Percentiles rank a stretch among this genome's conserved stretches.
These are phyloP conservation scores for Chaetoderma sp. DNA, from an alignment of 2,888 invertebrate species.

Conservation along the genomic window DNA sequence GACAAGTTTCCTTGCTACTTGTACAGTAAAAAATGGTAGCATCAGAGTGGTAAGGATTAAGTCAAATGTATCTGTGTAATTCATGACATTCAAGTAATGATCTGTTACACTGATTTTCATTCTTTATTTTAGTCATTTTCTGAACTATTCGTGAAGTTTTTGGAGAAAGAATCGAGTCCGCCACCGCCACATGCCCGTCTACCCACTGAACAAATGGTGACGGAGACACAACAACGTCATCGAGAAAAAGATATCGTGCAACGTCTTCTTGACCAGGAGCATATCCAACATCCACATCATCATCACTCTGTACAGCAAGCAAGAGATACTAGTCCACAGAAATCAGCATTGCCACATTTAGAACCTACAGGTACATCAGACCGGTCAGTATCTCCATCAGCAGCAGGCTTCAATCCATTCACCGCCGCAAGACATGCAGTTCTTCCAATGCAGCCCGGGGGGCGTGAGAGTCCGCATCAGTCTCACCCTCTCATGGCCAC, in stretches of 20 bases:
- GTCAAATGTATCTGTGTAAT: too few species aligned
- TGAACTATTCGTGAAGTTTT: conserved; percentile 82
- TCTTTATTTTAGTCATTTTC: conserved; percentile 74
- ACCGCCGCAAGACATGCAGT: conserved; percentile 61
- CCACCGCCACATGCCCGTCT: conserved; percentile 61
- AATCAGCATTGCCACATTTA: too few species aligned
- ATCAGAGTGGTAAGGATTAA: too few species aligned
- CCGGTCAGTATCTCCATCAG: conserved; percentile 29
- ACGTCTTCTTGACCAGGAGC: conserved; percentile 6
- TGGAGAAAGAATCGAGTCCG: conserved; percentile 86
- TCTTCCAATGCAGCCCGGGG: conserved; percentile 38
- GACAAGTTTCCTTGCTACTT: too few species aligned
- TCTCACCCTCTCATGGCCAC: conserved; percentile 51
- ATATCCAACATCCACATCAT: neutral
- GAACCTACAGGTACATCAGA: too few species aligned
- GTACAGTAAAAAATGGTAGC: too few species aligned
- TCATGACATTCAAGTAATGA: too few species aligned
- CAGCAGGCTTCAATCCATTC: conserved; percentile 64
- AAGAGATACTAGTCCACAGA: conserved; percentile 1
- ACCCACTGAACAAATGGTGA: conserved; percentile 68
- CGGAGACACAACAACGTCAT: conserved; percentile 51
- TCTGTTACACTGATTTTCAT: too few species aligned
- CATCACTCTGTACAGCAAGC: neutral
- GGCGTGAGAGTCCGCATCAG: conserved; percentile 20
- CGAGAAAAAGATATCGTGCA: conserved; percentile 39